Percentiles rank a stretch among this genome's conserved stretches.
Conservation (phyloP, 2,888 invertebrate genomes). For the Drosophila parthenogenetica region DNA sequence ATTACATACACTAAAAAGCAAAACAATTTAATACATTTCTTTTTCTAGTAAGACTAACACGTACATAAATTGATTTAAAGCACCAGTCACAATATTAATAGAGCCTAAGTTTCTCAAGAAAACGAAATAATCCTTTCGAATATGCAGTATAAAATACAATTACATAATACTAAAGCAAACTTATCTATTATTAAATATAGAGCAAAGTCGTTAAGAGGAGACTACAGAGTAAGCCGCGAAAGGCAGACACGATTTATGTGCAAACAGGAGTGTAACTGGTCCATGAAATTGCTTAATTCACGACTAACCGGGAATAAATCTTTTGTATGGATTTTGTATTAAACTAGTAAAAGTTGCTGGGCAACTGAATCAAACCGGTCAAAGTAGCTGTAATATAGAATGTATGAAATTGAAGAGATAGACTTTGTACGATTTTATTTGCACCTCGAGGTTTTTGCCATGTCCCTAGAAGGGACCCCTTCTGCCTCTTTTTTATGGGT, state of each 20-base stretch:
- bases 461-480: too few relatives aligned
- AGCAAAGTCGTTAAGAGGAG: too few relatives aligned
- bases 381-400: background rate
- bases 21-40: too few relatives aligned
- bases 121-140: conserved; percentile 23
- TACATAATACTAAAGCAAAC: background rate
- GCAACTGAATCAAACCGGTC: conserved; percentile 36
- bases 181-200: too few relatives aligned
- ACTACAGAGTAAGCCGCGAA: background rate
- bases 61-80: background rate
- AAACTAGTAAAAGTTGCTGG: conserved; percentile 67
- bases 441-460: too few relatives aligned
- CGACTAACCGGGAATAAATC: conserved; percentile 35
- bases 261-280: conserved; percentile 1
- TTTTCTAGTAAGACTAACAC: too few relatives aligned
- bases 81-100: conserved; percentile 1
- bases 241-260: conserved; percentile 34
- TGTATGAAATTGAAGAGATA: background rate
- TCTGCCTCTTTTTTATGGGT: too few relatives aligned
- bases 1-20: too few relatives aligned
- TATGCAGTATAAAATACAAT: conserved; percentile 19
- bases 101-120: background rate
- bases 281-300: conserved; percentile 29
- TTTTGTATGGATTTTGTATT: conserved; percentile 43
- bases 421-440: background rate